Percentiles rank a stretch among this genome's conserved stretches.
phyloP scores from a whole-genome alignment of 2,888 invertebrate species.

The Exephanes ischioxanthus region DNA sequence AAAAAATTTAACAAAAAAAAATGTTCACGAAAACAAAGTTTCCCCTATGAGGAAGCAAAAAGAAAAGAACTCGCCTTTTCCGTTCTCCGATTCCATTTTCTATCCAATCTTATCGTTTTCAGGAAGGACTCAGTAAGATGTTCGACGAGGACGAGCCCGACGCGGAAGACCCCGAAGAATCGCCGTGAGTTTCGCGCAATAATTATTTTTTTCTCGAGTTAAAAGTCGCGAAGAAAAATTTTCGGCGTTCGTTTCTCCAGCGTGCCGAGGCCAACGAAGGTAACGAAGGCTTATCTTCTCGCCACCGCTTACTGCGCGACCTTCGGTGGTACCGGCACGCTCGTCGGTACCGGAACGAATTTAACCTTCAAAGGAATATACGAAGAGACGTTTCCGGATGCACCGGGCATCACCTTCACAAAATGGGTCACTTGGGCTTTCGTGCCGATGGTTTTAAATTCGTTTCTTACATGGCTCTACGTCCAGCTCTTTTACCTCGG shows the following conservation, averaged over 20 bases:
- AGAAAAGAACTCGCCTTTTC: too few relatives aligned
- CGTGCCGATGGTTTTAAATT: constrained; percentile 84
- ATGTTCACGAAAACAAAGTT: too few relatives aligned
- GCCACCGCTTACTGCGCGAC: constrained; percentile 82
- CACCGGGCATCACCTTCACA: constrained; percentile 83
- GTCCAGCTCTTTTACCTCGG: constrained; percentile 82
- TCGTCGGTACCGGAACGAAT: constrained; percentile 85
- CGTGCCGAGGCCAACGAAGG: constrained; percentile 71
- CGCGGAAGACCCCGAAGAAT: constrained; percentile 34
- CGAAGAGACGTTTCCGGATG: constrained; percentile 78
- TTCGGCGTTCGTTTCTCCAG: constrained; percentile 1
- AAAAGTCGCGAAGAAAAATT: neutral
- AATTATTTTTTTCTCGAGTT: neutral
- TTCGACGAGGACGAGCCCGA: constrained; percentile 37
- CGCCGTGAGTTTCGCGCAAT: constrained; percentile 61
- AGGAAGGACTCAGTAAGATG: constrained; percentile 71
- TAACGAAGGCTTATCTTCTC: constrained; percentile 79
- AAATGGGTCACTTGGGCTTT: constrained; percentile 85
- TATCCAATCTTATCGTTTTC: neutral
- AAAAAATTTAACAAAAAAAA: too few relatives aligned
- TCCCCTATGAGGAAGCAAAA: too few relatives aligned
- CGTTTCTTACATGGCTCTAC: constrained; percentile 85
- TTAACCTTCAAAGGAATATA: constrained; percentile 83
- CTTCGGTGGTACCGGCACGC: constrained; percentile 84
- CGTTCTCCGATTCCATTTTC: too few relatives aligned